These are phyloP conservation scores for Pyrochroa serraticornis DNA, from an alignment of 2,888 invertebrate genomes.

Conservation along the genomic window DNA sequence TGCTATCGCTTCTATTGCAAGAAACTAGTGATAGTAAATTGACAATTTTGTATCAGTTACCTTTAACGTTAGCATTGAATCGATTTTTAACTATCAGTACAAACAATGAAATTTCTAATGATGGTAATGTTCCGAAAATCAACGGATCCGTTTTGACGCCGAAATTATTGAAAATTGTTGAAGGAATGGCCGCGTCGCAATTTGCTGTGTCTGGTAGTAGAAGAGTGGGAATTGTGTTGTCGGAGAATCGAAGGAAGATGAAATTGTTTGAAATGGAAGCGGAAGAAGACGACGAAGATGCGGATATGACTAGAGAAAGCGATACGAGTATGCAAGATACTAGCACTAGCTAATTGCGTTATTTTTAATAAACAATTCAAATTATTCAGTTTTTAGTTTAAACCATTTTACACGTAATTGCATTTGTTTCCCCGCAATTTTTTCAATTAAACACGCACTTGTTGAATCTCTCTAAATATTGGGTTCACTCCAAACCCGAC, in stretches of 20 bases:
- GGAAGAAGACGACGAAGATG: conserved; percentile 88
- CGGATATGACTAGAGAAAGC: conserved; percentile 54
- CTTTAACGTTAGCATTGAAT: conserved; percentile 49
- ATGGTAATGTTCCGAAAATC: conserved; percentile 57
- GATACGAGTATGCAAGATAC: conserved; percentile 13
- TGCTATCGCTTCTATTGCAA: conserved; percentile 73
- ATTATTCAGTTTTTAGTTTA: too few species aligned
- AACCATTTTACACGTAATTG: too few species aligned
- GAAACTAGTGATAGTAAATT: conserved; percentile 56
- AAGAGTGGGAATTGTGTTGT: conserved; percentile 84
- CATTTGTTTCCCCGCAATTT: too few species aligned
- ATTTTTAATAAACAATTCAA: not conserved
- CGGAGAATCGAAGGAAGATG: conserved; percentile 79
- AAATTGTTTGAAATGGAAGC: conserved; percentile 91
- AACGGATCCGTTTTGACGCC: conserved; percentile 64
- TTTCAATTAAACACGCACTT: too few species aligned
- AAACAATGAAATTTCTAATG: conserved; percentile 26
- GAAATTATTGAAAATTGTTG: conserved; percentile 65
- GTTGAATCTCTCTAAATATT: too few species aligned
- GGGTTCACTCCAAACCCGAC: too few species aligned
- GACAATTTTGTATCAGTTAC: conserved; percentile 47
- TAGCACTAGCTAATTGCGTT: too few species aligned
- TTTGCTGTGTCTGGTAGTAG: conserved; percentile 86
- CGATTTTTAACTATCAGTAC: conserved; percentile 38
- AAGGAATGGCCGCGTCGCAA: conserved; percentile 69